Percentiles rank a stretch among this genome's conserved stretches.
Conservation (phyloP, 2,888 invertebrate species). For the Synergus japonicus region DNA sequence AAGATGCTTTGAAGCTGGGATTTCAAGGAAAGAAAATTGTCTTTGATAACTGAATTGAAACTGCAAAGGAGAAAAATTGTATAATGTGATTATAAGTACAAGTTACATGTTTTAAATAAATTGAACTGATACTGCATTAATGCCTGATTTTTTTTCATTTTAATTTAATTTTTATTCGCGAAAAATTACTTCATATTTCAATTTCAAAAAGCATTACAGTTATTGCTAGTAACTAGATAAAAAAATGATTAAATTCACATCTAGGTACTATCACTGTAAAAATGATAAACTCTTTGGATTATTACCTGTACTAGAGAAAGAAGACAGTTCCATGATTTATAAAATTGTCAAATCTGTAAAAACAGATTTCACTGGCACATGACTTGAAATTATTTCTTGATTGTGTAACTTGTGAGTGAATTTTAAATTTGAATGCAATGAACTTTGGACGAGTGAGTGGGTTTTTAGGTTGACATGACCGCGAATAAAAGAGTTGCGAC, state of each 20-base stretch:
- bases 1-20: slow-evolving; percentile 68
- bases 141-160: neutral
- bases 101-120: neutral
- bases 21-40: slow-evolving; percentile 75
- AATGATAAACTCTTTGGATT: neutral
- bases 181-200: neutral
- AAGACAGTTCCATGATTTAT: neutral
- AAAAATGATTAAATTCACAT: too few species aligned
- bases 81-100: neutral
- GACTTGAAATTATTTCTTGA: neutral
- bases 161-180: neutral
- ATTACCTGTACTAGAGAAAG: neutral
- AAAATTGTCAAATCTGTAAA: neutral
- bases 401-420: neutral
- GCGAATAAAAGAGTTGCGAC: neutral
- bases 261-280: too few species aligned
- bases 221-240: too few species aligned
- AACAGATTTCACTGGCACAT: neutral
- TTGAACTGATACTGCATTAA: neutral
- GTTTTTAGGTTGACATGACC: slow-evolving; percentile 3
- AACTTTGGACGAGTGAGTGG: neutral
- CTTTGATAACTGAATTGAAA: slow-evolving; percentile 62
- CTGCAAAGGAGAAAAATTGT: neutral
- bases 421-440: neutral
- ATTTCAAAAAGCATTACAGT: too few species aligned